Evolutionary conservation across 2,797 vertebrate genomes (phyloP).

Genomic region (Pipistrellus pygmaeus): DNA sequence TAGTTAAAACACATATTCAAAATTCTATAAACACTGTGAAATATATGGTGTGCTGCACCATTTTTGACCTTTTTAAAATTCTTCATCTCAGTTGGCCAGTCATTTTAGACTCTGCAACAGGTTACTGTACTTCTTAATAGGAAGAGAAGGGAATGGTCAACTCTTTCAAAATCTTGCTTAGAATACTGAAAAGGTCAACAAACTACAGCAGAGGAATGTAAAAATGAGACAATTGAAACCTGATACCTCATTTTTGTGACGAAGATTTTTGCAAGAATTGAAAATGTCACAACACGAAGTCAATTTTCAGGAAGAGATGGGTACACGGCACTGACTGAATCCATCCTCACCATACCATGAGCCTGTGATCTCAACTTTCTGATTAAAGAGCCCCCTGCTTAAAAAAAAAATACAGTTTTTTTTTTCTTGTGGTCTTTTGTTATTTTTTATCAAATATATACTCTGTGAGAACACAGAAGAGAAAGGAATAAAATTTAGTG

Average conservation of each 20-base stretch:
- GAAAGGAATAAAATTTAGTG: background rate
- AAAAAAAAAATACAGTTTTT: background rate
- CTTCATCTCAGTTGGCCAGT: constrained; percentile 79
- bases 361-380: constrained; percentile 27
- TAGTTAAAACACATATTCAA: constrained; percentile 33
- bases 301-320: constrained; percentile 69
- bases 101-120: constrained; percentile 80
- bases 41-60: constrained; percentile 68
- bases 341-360: background rate
- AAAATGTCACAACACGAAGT: constrained; percentile 86
- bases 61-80: constrained; percentile 87
- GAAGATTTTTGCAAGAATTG: constrained; percentile 81
- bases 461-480: background rate
- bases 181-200: constrained; percentile 89
- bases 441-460: constrained; percentile 38
- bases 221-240: constrained; percentile 83
- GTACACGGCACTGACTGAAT: background rate
- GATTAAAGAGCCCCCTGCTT: background rate
- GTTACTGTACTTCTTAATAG: constrained; percentile 80
- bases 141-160: constrained; percentile 84
- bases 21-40: constrained; percentile 64
- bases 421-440: background rate
- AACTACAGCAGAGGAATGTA: constrained; percentile 74
- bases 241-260: constrained; percentile 77
- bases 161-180: constrained; percentile 81